Evolutionary conservation across 2,888 invertebrate species (phyloP), one percentile per base, ranked within the genome.

Genomic region (Aproaerema taeniolella): DNA sequence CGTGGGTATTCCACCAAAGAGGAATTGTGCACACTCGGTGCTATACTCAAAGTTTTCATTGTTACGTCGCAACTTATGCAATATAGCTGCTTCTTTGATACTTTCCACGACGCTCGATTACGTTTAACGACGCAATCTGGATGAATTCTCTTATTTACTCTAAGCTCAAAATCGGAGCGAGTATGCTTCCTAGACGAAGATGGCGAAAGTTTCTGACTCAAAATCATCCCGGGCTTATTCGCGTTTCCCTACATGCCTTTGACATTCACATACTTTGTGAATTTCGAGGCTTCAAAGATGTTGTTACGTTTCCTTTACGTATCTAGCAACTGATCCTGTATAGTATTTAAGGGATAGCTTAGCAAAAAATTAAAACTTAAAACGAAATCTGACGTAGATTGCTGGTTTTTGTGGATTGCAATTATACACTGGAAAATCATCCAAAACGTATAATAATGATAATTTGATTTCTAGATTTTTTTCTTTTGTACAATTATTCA

Each of bases 11-110:
- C 63, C 55, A 63, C 65, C 67, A 66, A 67, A 66, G 69, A 77
- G 74, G 69, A 73, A 79, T 77, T 67, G 74, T 62, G 75, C 77
- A 71, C 81, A 82, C 78, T 80, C 69, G 77, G 71, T 67, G 74
- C 70, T 70, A 64, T 67, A 65, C 67, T 68, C 75, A 69, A 83
- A 83, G 72, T 83, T 85, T 83, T 69, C 82, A 82, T 74, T 83
- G 81, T 81, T 69, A 83, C 78, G 78, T 78, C 79, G 73, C 70
- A 85, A 85, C 83, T 85, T 85, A 79, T 77, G 83, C 82, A 82
- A 82, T 85, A 83, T 81, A 77, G 69, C 73, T 74, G 78, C 77
- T 78, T 77, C 78, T 78, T 81, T 83, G 80, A 83, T 83, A 83
- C 85, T 83, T 86, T 82, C 74, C 69, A 69, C 67, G 69, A 71